These are phyloP conservation scores for Rhineura floridana DNA, from an alignment of 2,113 vertebrate genomes.

Conservation along the genomic window DNA sequence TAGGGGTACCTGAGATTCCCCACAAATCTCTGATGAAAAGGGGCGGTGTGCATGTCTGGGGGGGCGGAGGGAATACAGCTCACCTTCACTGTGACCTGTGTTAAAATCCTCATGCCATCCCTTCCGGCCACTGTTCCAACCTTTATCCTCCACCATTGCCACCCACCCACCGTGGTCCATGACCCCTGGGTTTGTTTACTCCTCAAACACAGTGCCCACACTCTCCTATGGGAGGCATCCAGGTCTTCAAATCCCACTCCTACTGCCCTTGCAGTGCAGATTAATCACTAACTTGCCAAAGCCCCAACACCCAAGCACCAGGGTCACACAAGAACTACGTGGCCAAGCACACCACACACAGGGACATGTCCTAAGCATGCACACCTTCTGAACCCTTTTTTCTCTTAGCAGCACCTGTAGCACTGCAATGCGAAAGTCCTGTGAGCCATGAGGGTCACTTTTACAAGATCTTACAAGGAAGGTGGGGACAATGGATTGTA, in stretches of 20 bases:
- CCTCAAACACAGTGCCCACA: slow-evolving; percentile 11
- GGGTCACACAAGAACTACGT: not conserved
- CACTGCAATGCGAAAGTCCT: no score
- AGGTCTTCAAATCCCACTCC: not conserved
- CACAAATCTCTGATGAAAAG: not conserved
- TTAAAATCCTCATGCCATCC: not conserved
- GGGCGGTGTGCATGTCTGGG: not conserved
- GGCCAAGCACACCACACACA: not conserved
- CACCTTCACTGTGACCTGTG: no score
- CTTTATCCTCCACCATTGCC: not conserved
- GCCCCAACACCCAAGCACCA: not conserved
- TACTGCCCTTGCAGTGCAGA: not conserved
- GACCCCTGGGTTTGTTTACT: slow-evolving; percentile 29
- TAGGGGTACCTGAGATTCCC: not conserved
- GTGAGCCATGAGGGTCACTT: not conserved
- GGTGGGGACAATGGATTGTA: no score
- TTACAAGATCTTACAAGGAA: not conserved
- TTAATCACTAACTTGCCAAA: slow-evolving; percentile 31
- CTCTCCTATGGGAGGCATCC: not conserved
- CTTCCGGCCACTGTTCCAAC: not conserved
- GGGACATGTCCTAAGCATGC: not conserved
- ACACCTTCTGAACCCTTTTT: fast-evolving
- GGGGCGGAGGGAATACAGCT: not conserved
- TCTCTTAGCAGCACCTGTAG: not conserved
- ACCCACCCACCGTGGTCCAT: not conserved